Percentiles rank a stretch among this genome's conserved stretches.
These are phyloP conservation scores for Pristionchus entomophagus DNA, from an alignment of 2,888 invertebrate species.

Conservation along the genomic window DNA sequence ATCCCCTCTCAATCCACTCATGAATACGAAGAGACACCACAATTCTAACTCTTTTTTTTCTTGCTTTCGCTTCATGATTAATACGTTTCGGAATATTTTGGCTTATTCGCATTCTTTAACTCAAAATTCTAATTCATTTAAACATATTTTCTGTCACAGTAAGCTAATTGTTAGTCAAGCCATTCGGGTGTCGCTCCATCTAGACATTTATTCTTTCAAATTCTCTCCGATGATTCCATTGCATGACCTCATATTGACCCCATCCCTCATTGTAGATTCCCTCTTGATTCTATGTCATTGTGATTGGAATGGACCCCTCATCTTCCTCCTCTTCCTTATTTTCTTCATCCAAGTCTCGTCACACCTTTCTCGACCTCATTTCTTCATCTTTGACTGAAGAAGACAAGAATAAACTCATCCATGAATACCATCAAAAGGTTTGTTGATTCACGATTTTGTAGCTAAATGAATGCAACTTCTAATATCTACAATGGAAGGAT, in stretches of 20 bases:
- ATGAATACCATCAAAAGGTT: constrained; percentile 45
- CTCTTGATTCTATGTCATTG: background rate
- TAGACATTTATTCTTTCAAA: too few relatives aligned
- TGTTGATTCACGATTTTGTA: background rate
- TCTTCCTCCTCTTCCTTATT: background rate
- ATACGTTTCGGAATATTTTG: background rate
- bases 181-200: too few relatives aligned
- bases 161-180: too few relatives aligned
- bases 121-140: background rate
- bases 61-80: background rate
- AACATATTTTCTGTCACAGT: background rate
- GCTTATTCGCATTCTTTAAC: background rate
- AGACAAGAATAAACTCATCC: constrained; percentile 33
- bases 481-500: too few relatives aligned
- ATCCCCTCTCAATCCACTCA: constrained; percentile 23
- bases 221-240: background rate
- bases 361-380: constrained; percentile 44
- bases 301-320: constrained; percentile 21
- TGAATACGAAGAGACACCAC: background rate
- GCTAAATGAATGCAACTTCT: background rate
- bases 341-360: constrained; percentile 9
- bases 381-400: constrained; percentile 30
- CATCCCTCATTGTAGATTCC: too few relatives aligned
- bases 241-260: too few relatives aligned
- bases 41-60: background rate